Percentiles rank a stretch among this genome's conserved stretches.
phyloP scores from a whole-genome alignment of 2,797 vertebrate species.

The Poecilia wingei region DNA sequence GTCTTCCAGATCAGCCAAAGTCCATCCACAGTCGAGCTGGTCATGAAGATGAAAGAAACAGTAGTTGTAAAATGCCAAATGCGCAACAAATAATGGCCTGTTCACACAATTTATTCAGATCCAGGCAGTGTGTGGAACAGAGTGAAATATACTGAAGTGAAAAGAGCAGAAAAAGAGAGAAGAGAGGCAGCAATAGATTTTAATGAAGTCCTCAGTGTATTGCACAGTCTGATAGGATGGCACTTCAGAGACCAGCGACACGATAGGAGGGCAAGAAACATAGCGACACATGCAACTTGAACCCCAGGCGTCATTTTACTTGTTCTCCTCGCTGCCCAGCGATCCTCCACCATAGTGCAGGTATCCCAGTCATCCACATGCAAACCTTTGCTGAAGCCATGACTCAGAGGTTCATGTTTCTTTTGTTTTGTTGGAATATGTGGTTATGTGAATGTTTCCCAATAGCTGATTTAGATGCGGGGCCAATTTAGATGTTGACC shows the following conservation, averaged over 20 bases:
- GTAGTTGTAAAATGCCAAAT: not conserved
- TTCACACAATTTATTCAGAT: not conserved
- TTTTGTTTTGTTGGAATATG: not conserved
- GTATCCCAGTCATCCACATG: slow-evolving; percentile 19
- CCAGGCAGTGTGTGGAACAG: not conserved
- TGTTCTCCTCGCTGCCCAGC: slow-evolving; percentile 3
- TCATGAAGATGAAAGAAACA: not conserved
- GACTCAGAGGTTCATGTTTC: not conserved
- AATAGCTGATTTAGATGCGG: not conserved
- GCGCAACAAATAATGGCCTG: not conserved
- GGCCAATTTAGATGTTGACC: not conserved
- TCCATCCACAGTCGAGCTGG: not conserved
- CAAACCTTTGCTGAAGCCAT: not conserved
- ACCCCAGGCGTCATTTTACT: slow-evolving; percentile 12
- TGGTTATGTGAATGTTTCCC: not conserved
- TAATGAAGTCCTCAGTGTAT: slow-evolving; percentile 48
- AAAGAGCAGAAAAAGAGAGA: not conserved
- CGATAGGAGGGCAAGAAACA: not conserved
- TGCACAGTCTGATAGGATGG: slow-evolving; percentile 36
- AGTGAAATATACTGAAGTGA: not conserved
- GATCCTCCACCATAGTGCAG: slow-evolving; percentile 31
- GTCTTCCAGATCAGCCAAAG: not conserved
- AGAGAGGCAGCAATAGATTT: slow-evolving; percentile 23
- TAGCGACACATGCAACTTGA: slow-evolving; percentile 10
- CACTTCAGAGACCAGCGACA: slow-evolving; percentile 31